Percentiles rank a stretch among this genome's conserved stretches.
Conservation (phyloP, 1,140 invertebrate species). For the Aphidius gifuensis region DNA sequence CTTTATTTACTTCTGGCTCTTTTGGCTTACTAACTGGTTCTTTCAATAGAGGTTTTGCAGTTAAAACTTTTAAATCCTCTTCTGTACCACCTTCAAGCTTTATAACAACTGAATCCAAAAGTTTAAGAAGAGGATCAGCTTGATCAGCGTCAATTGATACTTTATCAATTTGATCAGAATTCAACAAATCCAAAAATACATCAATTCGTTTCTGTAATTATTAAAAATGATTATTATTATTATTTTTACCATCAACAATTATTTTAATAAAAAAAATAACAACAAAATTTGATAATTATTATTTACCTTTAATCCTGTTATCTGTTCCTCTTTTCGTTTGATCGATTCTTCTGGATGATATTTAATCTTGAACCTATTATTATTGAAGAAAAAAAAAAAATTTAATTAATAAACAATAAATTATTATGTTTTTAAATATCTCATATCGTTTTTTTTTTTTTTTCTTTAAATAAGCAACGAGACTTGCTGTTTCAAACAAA, state of each 20-base stretch:
- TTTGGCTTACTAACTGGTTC: slow-evolving; percentile 30
- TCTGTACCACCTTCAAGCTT: slow-evolving; percentile 96
- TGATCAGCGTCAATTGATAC: slow-evolving; percentile 85
- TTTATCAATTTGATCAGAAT: slow-evolving; percentile 70
- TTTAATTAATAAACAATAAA: background rate
- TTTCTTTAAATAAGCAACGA: too few relatives aligned
- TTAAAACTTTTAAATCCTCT: slow-evolving; percentile 82
- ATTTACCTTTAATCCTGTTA: slow-evolving; percentile 75
- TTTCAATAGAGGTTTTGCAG: slow-evolving; percentile 57
- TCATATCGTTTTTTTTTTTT: background rate
- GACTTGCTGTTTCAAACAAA: too few relatives aligned
- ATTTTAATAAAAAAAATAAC: background rate
- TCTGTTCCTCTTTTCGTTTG: slow-evolving; percentile 86
- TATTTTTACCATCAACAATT: slow-evolving; percentile 21
- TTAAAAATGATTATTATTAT: slow-evolving; percentile 6
- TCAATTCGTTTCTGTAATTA: slow-evolving; percentile 75
- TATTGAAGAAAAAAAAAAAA: slow-evolving; percentile 1
- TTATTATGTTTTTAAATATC: background rate
- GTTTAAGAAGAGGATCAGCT: slow-evolving; percentile 78
- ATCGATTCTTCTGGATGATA: slow-evolving; percentile 96
- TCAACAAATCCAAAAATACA: slow-evolving; percentile 85
- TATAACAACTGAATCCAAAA: slow-evolving; percentile 95
- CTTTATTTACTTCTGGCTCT: slow-evolving; percentile 47
- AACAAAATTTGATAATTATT: background rate
- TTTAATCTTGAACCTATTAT: slow-evolving; percentile 93